phyloP scores from a whole-genome alignment of 92 coral and sea anemone species.

The Palythoa caribaeorum region DNA sequence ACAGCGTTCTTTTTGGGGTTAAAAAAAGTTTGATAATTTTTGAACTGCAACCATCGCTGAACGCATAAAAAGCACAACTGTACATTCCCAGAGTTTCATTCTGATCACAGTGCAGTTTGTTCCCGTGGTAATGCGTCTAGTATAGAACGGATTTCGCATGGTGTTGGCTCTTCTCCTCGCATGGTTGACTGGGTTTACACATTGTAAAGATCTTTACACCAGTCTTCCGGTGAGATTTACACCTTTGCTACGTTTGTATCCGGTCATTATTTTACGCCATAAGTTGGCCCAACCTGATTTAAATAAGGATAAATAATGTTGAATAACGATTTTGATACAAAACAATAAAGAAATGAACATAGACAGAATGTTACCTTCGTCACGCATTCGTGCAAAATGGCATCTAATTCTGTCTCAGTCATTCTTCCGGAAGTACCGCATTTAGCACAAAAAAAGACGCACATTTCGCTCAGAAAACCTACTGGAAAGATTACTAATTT shows the following conservation, averaged over 20 bases:
- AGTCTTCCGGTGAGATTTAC: conserved; percentile 66
- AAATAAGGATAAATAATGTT: background rate
- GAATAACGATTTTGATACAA: too few species aligned
- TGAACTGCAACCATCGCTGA: conserved; percentile 72
- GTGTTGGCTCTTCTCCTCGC: conserved; percentile 62
- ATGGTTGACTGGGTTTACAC: conserved; percentile 74
- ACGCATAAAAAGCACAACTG: conserved; percentile 73
- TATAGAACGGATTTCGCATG: conserved; percentile 67
- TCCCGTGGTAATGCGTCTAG: conserved; percentile 68
- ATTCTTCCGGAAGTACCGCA: too few species aligned
- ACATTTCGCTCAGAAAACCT: too few species aligned
- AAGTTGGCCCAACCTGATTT: conserved; percentile 72
- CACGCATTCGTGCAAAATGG: too few species aligned
- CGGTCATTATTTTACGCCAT: conserved; percentile 82
- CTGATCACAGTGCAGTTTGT: conserved; percentile 80
- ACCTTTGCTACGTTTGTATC: conserved; percentile 73
- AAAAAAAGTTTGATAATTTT: conserved; percentile 62
- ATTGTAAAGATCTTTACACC: conserved; percentile 56
- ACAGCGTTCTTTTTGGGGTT: conserved; percentile 75
- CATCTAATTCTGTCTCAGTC: too few species aligned
- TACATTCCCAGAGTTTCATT: conserved; percentile 71
- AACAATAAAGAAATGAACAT: background rate
- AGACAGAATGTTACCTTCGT: background rate
- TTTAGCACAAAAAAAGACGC: too few species aligned
- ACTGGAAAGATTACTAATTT: too few species aligned